Evolutionary conservation across 2,888 invertebrate genomes (phyloP), one percentile per base, ranked within the genome.

Genomic region (Cerastis rubricosa): DNA sequence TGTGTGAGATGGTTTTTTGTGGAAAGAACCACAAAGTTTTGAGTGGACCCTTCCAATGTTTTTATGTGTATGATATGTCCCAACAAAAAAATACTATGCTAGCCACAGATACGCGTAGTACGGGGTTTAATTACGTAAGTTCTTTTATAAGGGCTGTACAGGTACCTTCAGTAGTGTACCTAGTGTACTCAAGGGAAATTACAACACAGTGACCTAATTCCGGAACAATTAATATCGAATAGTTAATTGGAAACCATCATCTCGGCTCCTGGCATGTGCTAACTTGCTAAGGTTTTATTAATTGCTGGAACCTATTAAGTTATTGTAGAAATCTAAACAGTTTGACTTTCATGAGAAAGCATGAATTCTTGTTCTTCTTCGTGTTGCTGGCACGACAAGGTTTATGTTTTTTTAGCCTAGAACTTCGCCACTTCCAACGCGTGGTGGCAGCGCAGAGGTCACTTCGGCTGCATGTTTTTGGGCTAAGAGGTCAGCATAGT

Each of bases 181-280:
- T 77, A 69, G 40, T 17, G 35, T 72, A 84, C 83, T 80, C 83
- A 63, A n/a, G 83, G 83, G 83, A 84, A 83, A 84, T 83, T 76
- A 83, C 57, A 74, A 47, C 74, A 74, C 65, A 71, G 51, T 71
- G 77, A 84, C 83, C 83, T 83, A 77, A 84, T 83, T 83, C 73
- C 63, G 68, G 12, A 83, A 83, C 84, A 83, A 83, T 83, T 83
- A 83, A 80, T 84, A 80, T 76, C 68, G 73, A 73, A 73, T 65
- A 80, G 72, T 73, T 83, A 80, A 80, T 80, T 80, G 71, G 76
- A 73, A 68, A 51, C 76, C 51, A 83, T 80, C 80, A 80, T 83
- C 81, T 84, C 61, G 54, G 65, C 71, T 80, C 54, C 65, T 78
- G 54, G 74, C 61, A 73, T 71, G 40, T 63, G 57, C 29, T 65